These are phyloP conservation scores for Caenorhabditis elegans DNA, from an alignment of 1,140 invertebrate species.

Conservation along the genomic window WBcel235 BX284606.5:13196001-13196500, in stretches of 20 bases:
- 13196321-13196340: slow-evolving; percentile 32
- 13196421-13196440: too few relatives aligned
- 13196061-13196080: too few relatives aligned
- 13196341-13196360: slow-evolving; percentile 14
- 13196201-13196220: slow-evolving; percentile 1
- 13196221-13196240: neutral
- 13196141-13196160: slow-evolving; percentile 33
- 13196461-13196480: neutral
- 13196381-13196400: slow-evolving; percentile 18
- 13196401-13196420: neutral
- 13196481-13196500: neutral
- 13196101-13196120: neutral
- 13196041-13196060: too few relatives aligned
- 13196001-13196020: too few relatives aligned
- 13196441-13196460: neutral
- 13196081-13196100: neutral
- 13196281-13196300: neutral
- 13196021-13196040: too few relatives aligned
- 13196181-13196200: slow-evolving; percentile 27
- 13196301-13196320: slow-evolving; percentile 30
- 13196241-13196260: slow-evolving; percentile 20
- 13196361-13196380: slow-evolving; percentile 21
- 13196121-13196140: neutral
- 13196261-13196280: slow-evolving; percentile 28
- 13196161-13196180: slow-evolving; percentile 32